These are phyloP conservation scores for Dreissena rostriformis DNA, from an alignment of 1,140 invertebrate genomes.

Conservation along the genomic window DNA sequence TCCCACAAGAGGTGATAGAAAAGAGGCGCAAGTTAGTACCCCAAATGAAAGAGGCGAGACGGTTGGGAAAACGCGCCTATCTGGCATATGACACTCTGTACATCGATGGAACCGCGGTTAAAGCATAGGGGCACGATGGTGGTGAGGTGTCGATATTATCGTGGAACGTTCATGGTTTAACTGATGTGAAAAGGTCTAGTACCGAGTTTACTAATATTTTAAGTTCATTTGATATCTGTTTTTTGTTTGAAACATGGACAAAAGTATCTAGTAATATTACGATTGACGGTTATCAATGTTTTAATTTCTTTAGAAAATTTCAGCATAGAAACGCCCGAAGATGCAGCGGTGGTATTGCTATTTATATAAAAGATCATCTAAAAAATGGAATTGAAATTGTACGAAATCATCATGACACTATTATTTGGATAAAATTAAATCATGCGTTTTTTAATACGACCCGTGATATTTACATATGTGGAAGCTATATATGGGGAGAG, in stretches of 20 bases:
- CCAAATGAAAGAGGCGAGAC: too few species aligned
- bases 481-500: slow-evolving; percentile 3
- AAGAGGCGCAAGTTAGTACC: too few species aligned
- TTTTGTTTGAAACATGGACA: slow-evolving; percentile 22
- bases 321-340: slow-evolving; percentile 16
- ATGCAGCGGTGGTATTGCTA: slow-evolving; percentile 15
- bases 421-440: slow-evolving; percentile 12
- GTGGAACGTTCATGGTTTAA: too few species aligned
- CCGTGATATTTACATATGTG: not conserved
- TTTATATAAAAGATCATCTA: slow-evolving; percentile 14
- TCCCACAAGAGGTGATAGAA: too few species aligned
- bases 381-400: slow-evolving; percentile 16
- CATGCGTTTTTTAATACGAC: not conserved
- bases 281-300: not conserved
- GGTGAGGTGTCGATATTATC: too few species aligned
- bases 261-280: not conserved
- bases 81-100: too few species aligned
- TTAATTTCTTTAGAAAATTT: slow-evolving; percentile 34
- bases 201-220: too few species aligned
- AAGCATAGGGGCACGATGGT: too few species aligned
- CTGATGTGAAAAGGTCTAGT: too few species aligned
- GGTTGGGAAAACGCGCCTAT: too few species aligned
- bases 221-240: not conserved
- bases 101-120: too few species aligned
- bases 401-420: slow-evolving; percentile 10